Conservation (phyloP, 2,797 vertebrate species). For the Gobionotothen gibberifrons region DNA sequence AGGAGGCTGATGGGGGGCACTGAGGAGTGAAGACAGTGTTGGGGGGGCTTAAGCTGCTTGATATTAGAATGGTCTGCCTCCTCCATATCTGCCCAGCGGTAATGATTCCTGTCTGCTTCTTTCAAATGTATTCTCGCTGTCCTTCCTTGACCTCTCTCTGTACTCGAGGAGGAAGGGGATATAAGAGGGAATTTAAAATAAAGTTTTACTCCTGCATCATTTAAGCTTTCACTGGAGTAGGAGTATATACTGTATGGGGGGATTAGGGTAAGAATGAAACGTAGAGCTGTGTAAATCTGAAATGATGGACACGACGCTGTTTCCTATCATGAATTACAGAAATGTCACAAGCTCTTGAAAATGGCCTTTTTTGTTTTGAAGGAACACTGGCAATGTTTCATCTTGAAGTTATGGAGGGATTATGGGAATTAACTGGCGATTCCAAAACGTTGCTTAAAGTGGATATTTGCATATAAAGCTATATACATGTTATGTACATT, state of each 20-base stretch:
- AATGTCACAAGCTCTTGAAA: neutral
- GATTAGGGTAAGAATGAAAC: neutral
- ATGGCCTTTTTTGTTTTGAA: neutral
- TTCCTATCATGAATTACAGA: too few species aligned
- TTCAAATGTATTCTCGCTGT: conserved; percentile 10
- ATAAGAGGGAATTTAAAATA: neutral
- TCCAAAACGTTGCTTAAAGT: neutral
- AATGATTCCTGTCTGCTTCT: conserved; percentile 8
- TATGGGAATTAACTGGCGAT: neutral
- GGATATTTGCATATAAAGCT: neutral
- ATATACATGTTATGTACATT: neutral
- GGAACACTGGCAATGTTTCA: neutral
- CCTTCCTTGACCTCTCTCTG: conserved; percentile 3
- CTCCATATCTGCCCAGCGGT: conserved; percentile 9
- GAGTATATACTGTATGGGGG: neutral
- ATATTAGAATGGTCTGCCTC: conserved; percentile 17
- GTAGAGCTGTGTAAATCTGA: neutral
- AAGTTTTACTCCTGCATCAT: neutral
- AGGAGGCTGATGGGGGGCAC: neutral
- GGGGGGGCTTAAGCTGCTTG: conserved; percentile 1
- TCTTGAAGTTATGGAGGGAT: neutral
- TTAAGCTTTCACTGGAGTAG: neutral
- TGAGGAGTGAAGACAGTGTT: neutral
- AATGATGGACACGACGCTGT: neutral
- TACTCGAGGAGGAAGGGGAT: neutral